Conservation (phyloP, 2,113 vertebrate genomes). For the Eolophus roseicapilla region DNA sequence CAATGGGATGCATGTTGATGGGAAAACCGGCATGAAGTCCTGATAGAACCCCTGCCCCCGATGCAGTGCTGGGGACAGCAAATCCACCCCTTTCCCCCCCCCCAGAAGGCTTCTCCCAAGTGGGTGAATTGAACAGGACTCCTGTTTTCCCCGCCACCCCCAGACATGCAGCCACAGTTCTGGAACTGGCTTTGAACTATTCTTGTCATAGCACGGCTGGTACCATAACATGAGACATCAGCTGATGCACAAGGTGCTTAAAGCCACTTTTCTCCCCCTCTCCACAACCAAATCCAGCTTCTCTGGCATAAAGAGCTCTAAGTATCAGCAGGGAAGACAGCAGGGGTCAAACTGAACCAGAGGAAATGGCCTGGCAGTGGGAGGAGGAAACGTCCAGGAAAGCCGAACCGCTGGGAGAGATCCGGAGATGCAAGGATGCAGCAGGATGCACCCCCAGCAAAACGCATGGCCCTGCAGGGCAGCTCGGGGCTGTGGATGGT, state of each 20-base stretch:
- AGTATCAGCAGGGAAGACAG: neutral
- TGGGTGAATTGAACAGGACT: neutral
- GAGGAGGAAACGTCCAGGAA: constrained; percentile 44
- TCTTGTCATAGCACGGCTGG: fast-evolving
- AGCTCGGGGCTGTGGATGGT: fast-evolving
- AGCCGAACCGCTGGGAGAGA: neutral
- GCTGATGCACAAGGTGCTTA: neutral
- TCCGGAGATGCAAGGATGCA: constrained; percentile 11
- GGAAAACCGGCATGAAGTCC: neutral
- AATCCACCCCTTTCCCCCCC: neutral
- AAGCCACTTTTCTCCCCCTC: neutral
- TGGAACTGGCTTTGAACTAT: neutral
- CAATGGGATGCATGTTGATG: fast-evolving
- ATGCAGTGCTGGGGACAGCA: neutral
- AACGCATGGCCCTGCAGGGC: fast-evolving
- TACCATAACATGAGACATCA: neutral
- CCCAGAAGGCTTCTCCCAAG: neutral
- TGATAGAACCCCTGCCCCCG: neutral
- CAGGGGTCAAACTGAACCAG: neutral
- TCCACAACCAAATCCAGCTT: neutral
- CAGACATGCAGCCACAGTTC: fast-evolving
- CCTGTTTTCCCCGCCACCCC: neutral
- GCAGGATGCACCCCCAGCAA: neutral
- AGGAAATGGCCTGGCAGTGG: neutral
- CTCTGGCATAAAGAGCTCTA: neutral